A percentile compares a stretch with the other conserved stretches of the same genome.
These are phyloP conservation scores for Heteractis magnifica DNA, from an alignment of 92 coral and sea anemone species.

Conservation along the genomic window DNA sequence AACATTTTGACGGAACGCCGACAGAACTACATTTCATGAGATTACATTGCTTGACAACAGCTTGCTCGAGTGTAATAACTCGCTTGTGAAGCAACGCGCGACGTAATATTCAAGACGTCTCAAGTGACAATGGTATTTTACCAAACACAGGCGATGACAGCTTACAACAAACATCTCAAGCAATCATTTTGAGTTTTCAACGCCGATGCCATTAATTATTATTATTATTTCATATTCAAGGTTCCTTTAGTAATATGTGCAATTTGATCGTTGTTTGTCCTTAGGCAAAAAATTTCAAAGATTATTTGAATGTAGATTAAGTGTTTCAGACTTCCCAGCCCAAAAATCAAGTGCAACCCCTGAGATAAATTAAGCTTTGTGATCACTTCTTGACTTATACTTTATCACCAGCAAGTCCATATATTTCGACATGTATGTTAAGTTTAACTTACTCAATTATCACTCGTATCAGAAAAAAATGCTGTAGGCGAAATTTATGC, in stretches of 20 bases:
- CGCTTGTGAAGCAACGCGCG: conserved; percentile 1
- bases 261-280: conserved; percentile 2
- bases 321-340: not conserved
- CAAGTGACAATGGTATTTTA: conserved; percentile 6
- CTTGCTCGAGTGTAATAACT: not conserved
- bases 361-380: not conserved
- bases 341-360: not conserved
- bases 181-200: conserved; percentile 6
- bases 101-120: not conserved
- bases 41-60: not conserved
- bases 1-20: not conserved
- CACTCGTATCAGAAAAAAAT: not conserved
- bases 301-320: not conserved
- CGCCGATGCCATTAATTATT: not conserved
- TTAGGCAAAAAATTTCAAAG: not conserved
- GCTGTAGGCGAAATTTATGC: not conserved
- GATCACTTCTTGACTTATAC: not conserved
- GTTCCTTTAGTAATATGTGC: not conserved
- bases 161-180: not conserved
- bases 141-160: conserved; percentile 6
- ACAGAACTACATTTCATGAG: not conserved
- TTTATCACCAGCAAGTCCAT: not conserved
- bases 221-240: conserved; percentile 3
- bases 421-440: not conserved
- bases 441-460: not conserved